Evolutionary conservation across 2,888 invertebrate genomes (phyloP), one percentile per base, ranked within the genome.

Genomic region (Thecophora atra): DNA sequence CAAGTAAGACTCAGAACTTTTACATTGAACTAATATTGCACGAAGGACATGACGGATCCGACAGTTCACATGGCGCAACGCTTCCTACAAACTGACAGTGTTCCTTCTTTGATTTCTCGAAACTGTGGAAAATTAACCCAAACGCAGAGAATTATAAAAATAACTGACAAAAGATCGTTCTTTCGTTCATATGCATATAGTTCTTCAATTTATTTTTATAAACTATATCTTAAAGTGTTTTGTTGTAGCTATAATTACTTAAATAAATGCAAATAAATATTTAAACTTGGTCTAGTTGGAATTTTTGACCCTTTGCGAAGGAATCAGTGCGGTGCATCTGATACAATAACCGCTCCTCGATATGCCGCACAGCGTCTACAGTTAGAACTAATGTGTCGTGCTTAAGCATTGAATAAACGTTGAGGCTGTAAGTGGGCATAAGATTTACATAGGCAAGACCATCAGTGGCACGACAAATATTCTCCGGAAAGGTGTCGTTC

Each of bases 361-460:
- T 91, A 81, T 89, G 90, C 80, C 96, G 93, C 0, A 95, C 91
- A 0, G 98, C 98, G 60, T 91, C 89, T 76, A 92, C 87, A 0
- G 98, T 97, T 3, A 99, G 84, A 6, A 99, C 92, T 13, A 99
- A 87, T 0, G 98, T 98, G 75, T 96, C 94, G 86, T 99, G 95
- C 87, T 99, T 99, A 75, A 99, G 85, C 95, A 99, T 97, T 47
- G 98, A 97, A 87, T 93, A 94, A 0, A 98, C 97, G 88, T 99
- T 99, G 19, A 99, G 88, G 81, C 96, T 96, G 88, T 97, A 99
- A 0, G 92, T 92, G 13, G 99, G 99, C 96, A 99, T 97, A 28
- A 98, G 88, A 86, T 96, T 99, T 51, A 97, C 91, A 82, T 95
- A 93, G 51, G 90, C 90, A n/a, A 98, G 88, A 3, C 83, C 78